Conservation (phyloP, 2,797 vertebrate genomes). For the Peromyscus attwateri region DNA sequence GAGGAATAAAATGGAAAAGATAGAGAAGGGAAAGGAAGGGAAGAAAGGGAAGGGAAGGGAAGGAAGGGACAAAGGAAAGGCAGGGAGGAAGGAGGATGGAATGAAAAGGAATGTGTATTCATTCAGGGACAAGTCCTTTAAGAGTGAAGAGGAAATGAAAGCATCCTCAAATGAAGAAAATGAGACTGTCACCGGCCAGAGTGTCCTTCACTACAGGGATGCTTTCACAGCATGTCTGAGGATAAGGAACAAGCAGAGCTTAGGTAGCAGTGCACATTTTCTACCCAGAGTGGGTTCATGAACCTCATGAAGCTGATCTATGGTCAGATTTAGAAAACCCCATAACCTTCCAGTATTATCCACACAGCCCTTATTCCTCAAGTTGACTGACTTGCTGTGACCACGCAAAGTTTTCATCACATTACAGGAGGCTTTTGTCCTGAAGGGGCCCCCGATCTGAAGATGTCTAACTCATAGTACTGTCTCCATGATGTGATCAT, state of each 20-base stretch:
- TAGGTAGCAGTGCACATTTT: not conserved
- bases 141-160: not conserved
- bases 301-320: not conserved
- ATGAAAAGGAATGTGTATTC: not conserved
- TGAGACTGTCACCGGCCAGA: not conserved
- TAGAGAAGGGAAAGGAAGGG: accelerated
- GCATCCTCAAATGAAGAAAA: not conserved
- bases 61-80: no score
- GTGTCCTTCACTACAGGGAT: not conserved
- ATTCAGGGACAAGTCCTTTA: not conserved
- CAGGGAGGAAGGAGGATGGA: no score
- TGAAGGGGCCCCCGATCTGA: not conserved
- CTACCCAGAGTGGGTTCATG: not conserved
- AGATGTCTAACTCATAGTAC: not conserved
- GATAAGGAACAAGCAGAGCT: not conserved
- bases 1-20: not conserved
- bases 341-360: not conserved
- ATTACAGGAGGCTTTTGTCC: not conserved
- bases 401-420: not conserved
- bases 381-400: not conserved
- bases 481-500: not conserved
- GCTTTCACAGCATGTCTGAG: not conserved
- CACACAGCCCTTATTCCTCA: not conserved
- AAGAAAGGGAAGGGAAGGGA: not conserved
- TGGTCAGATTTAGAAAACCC: not conserved